Conservation (phyloP, 2,113 vertebrate genomes). For the Plecturocebus donacophilus region DNA sequence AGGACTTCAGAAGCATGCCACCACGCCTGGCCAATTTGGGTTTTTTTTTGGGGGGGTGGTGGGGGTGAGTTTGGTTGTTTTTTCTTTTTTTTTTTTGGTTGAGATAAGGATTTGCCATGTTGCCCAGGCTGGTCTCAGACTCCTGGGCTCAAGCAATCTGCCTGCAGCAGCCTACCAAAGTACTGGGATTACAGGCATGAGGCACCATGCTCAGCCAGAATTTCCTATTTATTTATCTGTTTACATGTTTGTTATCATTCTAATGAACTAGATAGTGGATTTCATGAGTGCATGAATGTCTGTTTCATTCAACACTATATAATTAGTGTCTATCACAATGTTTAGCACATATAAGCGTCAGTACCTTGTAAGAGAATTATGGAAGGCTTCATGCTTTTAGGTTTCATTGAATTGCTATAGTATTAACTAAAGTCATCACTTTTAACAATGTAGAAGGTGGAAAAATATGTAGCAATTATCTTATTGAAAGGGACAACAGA, state of each 20-base stretch:
- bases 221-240: background rate
- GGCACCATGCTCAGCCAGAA: background rate
- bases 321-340: background rate
- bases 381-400: slow-evolving; percentile 33
- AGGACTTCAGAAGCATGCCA: too few relatives aligned
- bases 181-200: too few relatives aligned
- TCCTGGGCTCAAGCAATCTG: too few relatives aligned
- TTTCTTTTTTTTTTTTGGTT: too few relatives aligned
- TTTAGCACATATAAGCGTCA: background rate
- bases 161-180: too few relatives aligned
- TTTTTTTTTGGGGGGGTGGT: accelerated
- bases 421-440: slow-evolving; percentile 63
- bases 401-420: background rate
- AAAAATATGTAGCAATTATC: slow-evolving; percentile 26
- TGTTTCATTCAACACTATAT: background rate
- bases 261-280: background rate
- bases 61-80: too few relatives aligned
- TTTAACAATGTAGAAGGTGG: background rate
- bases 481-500: slow-evolving; percentile 9
- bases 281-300: background rate
- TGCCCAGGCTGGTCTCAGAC: too few relatives aligned
- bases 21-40: too few relatives aligned
- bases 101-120: too few relatives aligned
- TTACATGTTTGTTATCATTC: background rate
- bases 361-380: slow-evolving; percentile 63